Evolutionary conservation across 64 coral and sea anemone genomes (phyloP).

Genomic region (Pocillopora damicornis): DNA sequence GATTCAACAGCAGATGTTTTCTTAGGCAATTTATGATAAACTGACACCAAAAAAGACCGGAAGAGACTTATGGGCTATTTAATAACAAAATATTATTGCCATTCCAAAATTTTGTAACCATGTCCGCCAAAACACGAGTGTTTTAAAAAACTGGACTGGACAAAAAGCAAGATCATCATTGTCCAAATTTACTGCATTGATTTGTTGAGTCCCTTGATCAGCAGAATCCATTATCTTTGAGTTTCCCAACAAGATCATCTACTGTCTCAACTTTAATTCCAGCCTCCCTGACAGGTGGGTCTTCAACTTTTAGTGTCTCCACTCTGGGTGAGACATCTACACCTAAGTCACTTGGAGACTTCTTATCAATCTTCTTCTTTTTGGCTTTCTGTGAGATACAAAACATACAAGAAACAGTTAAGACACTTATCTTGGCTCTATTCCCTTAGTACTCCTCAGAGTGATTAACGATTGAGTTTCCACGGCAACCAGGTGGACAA

Average conservation of each 20-base stretch:
- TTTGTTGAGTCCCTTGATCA: not conserved
- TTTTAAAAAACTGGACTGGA: too few relatives aligned
- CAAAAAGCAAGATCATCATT: not conserved
- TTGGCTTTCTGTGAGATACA: conserved; percentile 85
- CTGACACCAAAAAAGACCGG: not conserved
- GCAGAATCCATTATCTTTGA: conserved; percentile 90
- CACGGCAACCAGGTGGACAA: too few relatives aligned
- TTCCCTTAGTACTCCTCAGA: not conserved
- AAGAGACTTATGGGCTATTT: not conserved
- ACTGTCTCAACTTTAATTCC: conserved; percentile 97
- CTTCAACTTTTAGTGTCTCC: conserved; percentile 73
- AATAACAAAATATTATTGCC: not conserved
- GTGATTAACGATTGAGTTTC: too few relatives aligned
- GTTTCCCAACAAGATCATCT: conserved; percentile 81
- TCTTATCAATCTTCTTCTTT: conserved; percentile 99
- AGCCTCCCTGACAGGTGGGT: conserved; percentile 87
- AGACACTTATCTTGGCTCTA: too few relatives aligned
- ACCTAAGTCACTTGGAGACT: conserved; percentile 75
- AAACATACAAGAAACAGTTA: not conserved
- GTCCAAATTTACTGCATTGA: not conserved
- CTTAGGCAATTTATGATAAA: not conserved
- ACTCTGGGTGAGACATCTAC: conserved; percentile 81
- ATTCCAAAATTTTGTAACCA: not conserved
- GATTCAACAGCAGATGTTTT: not conserved
- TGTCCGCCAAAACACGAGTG: not conserved